phyloP scores from a whole-genome alignment of 2,888 invertebrate species.

The Athripsodes cinereus region DNA sequence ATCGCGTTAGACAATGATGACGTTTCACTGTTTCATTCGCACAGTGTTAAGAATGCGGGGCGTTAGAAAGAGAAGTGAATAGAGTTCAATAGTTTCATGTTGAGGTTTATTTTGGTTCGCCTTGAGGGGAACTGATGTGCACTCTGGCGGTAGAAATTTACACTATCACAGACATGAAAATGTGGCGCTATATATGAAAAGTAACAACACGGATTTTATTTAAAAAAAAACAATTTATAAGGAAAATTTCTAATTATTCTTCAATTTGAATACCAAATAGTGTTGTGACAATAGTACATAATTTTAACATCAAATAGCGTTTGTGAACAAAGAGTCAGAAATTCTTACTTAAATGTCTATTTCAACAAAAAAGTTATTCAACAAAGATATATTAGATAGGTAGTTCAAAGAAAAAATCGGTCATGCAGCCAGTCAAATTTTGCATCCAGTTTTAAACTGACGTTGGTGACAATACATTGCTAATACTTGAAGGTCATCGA shows the following conservation, averaged over 20 bases:
- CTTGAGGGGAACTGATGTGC: conserved; percentile 1
- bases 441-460: too few species aligned
- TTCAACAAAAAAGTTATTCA: too few species aligned
- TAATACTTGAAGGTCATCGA: too few species aligned
- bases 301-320: too few species aligned
- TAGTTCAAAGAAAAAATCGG: too few species aligned
- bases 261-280: neutral
- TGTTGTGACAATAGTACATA: neutral
- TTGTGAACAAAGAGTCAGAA: too few species aligned
- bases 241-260: neutral
- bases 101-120: conserved; percentile 21
- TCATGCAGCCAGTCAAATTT: too few species aligned
- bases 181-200: neutral
- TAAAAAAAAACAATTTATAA: neutral
- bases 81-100: conserved; percentile 2
- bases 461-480: too few species aligned
- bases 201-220: neutral
- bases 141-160: conserved; percentile 6
- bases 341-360: too few species aligned
- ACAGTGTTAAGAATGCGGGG: neutral
- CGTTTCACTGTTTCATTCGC: conserved; percentile 15
- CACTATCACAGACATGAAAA: neutral
- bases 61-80: conserved; percentile 10
- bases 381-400: too few species aligned
- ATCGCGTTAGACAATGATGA: neutral